phyloP scores from a whole-genome alignment of 2,113 vertebrate genomes.

The Macrotus californicus region DNA sequence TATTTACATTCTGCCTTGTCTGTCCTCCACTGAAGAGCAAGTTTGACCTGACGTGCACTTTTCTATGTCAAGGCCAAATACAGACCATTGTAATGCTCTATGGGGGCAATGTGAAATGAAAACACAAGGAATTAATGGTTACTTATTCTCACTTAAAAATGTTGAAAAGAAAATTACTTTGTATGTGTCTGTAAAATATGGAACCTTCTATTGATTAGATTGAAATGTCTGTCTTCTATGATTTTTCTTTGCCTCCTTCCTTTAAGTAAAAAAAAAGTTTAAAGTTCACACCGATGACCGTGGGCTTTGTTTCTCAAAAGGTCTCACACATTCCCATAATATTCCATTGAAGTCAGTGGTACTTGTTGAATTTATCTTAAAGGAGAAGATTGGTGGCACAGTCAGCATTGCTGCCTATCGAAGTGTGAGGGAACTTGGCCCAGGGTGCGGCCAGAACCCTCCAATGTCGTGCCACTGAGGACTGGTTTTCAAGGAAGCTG shows the following conservation, averaged over 20 bases:
- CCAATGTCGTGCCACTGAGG: background rate
- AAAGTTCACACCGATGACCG: background rate
- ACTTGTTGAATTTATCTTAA: background rate
- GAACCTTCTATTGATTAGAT: background rate
- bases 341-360: background rate
- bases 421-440: background rate
- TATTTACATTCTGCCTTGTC: slow-evolving; percentile 57
- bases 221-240: background rate
- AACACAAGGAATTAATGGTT: background rate
- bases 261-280: background rate
- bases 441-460: background rate
- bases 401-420: background rate
- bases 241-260: background rate
- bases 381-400: background rate
- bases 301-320: background rate
- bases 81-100: slow-evolving; percentile 46
- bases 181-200: background rate
- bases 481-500: background rate
- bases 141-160: slow-evolving; percentile 20
- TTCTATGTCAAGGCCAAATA: slow-evolving; percentile 61
- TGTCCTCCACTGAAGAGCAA: slow-evolving; percentile 41
- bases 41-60: slow-evolving; percentile 33
- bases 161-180: slow-evolving; percentile 28
- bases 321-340: background rate
- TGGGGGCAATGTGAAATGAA: slow-evolving; percentile 51